Percentiles rank a stretch among this genome's conserved stretches.
These are phyloP conservation scores for Cheilosia grossa DNA, from an alignment of 2,888 invertebrate genomes.

Conservation along the genomic window DNA sequence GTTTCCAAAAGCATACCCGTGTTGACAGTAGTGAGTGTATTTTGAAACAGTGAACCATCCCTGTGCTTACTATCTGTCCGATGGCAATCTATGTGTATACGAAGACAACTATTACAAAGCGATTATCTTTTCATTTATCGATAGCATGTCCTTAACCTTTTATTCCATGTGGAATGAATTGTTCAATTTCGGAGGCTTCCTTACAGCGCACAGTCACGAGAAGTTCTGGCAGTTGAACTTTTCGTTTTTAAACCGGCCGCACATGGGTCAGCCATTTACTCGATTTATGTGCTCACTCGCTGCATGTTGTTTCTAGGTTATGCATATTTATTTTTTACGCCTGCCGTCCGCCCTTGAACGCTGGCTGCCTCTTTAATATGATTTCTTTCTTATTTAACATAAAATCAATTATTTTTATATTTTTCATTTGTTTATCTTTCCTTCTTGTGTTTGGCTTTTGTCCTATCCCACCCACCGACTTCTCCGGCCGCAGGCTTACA, in stretches of 20 bases:
- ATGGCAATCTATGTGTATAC: conserved; percentile 5
- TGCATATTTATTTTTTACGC: conserved; percentile 53
- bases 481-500: conserved; percentile 2
- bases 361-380: conserved; percentile 31
- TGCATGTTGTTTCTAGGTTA: conserved; percentile 37
- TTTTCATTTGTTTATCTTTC: conserved; percentile 53
- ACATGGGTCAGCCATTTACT: not conserved
- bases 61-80: conserved; percentile 18
- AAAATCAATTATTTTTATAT: conserved; percentile 70
- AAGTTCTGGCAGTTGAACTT: conserved; percentile 22
- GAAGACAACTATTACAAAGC: conserved; percentile 29
- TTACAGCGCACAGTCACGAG: conserved; percentile 42
- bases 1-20: conserved; percentile 21
- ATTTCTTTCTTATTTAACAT: conserved; percentile 56
- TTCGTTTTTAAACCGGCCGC: not conserved
- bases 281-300: conserved; percentile 12
- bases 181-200: conserved; percentile 30
- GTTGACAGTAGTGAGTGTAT: conserved; percentile 29
- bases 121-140: conserved; percentile 54
- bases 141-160: conserved; percentile 54
- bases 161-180: conserved; percentile 24
- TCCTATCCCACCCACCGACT: conserved; percentile 4
- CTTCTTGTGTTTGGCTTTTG: conserved; percentile 10
- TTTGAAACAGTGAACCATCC: conserved; percentile 20
- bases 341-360: conserved; percentile 49